Conservation (phyloP, 2,113 vertebrate species). For the Ictidomys tridecemlineatus region DNA sequence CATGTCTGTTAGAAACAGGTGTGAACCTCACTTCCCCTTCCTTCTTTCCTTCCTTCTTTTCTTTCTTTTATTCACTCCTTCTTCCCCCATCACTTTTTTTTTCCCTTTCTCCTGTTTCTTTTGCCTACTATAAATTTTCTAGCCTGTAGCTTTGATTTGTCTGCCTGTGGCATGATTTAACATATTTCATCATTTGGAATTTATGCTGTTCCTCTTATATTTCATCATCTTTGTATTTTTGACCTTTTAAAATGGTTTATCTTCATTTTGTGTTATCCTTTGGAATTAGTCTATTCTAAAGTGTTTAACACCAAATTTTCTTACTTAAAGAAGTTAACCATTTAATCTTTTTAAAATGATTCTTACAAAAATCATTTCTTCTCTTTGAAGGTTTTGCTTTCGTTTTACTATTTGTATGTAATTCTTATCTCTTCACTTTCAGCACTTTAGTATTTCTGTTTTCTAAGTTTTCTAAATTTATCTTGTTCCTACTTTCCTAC, state of each 20-base stretch:
- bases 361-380: neutral
- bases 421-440: neutral
- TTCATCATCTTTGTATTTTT: neutral
- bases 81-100: too few relatives aligned
- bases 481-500: neutral
- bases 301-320: neutral
- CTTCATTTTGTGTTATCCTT: neutral
- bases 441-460: neutral
- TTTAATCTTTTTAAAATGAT: conserved; percentile 30
- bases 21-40: neutral
- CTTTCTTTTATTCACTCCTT: too few relatives aligned
- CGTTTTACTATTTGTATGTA: neutral
- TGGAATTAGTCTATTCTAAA: neutral
- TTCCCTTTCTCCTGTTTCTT: neutral
- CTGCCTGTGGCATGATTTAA: neutral
- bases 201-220: neutral
- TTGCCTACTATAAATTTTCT: neutral
- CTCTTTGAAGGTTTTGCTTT: neutral
- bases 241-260: neutral
- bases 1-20: neutral
- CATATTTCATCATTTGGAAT: neutral
- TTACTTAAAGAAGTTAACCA: conserved; percentile 4
- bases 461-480: neutral
- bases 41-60: neutral
- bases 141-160: neutral